Conservation (phyloP, 2,113 vertebrate species). For the Sinocyclocheilus maitianheensis region DNA sequence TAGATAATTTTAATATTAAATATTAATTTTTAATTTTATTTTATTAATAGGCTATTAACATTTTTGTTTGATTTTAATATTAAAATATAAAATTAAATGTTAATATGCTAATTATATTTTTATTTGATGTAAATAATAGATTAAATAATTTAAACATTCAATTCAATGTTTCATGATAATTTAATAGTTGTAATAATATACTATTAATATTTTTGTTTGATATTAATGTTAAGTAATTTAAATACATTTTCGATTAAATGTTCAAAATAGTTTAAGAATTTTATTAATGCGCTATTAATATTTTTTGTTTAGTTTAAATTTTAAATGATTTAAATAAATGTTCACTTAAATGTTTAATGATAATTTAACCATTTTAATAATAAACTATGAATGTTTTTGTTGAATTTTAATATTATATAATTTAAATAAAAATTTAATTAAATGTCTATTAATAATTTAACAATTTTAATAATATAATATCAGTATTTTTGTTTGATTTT, state of each 20-base stretch:
- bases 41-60: no score
- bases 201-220: background rate
- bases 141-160: background rate
- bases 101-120: background rate
- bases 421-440: background rate
- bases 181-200: background rate
- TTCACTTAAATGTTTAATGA: background rate
- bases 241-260: no score
- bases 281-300: no score
- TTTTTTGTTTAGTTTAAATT: background rate
- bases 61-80: no score
- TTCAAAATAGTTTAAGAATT: no score
- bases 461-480: no score
- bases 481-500: no score
- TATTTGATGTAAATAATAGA: background rate
- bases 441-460: no score
- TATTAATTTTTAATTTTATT: no score
- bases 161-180: background rate
- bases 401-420: background rate
- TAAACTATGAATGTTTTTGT: background rate
- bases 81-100: no score
- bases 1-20: no score
- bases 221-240: no score
- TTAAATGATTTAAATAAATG: background rate
- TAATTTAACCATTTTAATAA: background rate